phyloP scores from a whole-genome alignment of 2,888 invertebrate genomes.

The Scelioninae gen. 1 region DNA sequence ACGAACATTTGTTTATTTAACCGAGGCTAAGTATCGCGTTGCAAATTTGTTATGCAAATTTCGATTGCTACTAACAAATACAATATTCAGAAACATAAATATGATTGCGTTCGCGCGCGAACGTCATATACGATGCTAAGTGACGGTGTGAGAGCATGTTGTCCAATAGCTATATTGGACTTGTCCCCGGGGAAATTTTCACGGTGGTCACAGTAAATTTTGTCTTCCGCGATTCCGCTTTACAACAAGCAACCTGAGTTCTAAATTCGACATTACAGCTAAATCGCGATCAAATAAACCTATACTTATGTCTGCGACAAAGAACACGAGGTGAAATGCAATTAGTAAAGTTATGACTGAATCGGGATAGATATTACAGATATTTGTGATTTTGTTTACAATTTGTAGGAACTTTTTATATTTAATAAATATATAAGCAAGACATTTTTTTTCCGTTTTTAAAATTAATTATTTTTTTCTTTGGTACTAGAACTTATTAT shows the following conservation, averaged over 20 bases:
- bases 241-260: conserved; percentile 27
- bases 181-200: conserved; percentile 79
- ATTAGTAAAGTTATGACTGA: too few species aligned
- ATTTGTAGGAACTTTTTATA: too few species aligned
- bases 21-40: conserved; percentile 18
- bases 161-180: conserved; percentile 48
- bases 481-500: too few species aligned
- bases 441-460: too few species aligned
- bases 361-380: too few species aligned
- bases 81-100: conserved; percentile 49
- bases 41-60: conserved; percentile 41
- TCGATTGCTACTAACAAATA: conserved; percentile 15
- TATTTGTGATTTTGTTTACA: too few species aligned
- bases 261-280: conserved; percentile 34
- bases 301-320: not conserved
- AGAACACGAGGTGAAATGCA: too few species aligned
- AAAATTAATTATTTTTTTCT: too few species aligned
- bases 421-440: too few species aligned
- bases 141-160: not conserved
- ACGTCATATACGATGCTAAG: conserved; percentile 33
- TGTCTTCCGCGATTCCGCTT: conserved; percentile 41
- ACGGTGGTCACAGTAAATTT: conserved; percentile 76
- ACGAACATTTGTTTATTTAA: conserved; percentile 24
- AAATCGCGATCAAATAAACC: conserved; percentile 27
- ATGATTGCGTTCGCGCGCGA: conserved; percentile 13